Evolutionary conservation across 2,888 invertebrate species (phyloP), one percentile per base, ranked within the genome.

Genomic region (Eledone cirrhosa): DNA sequence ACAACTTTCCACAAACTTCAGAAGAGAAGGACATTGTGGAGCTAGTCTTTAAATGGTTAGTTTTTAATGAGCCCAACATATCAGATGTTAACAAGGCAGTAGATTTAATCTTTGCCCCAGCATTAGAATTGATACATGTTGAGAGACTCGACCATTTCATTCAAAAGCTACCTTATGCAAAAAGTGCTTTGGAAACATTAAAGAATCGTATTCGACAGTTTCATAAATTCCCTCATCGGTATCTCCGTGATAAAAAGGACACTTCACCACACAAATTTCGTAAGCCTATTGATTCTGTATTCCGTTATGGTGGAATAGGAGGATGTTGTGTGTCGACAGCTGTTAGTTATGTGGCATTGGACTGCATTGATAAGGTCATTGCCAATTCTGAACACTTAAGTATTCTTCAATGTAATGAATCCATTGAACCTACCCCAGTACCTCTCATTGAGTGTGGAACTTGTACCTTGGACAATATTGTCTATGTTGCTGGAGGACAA

Each of bases 401-500:
- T 72, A 72, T 72, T 33, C 72, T 72, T 33, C 72, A 72, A n/a
- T 72, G 72, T 72, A 29, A 72, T 19, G 72, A 72, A 31, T 72
- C 72, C n/a, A 72, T 72, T 41, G 72, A 72, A 41, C 33, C 72
- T 24, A 41, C 72, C 14, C 72, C 72, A 22, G 72, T 72, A 29
- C 72, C 72, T 72, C 72, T 72, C 24, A 72, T 72, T 72, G 79
- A 79, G 72, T 79, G 77, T 69, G 63, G 77, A 41, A 69, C 77
- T n/a, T 76, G 77, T 41, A 77, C 27, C 19, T 24, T 53, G 27
- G 77, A 53, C 24, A 65, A 77, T 19, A 69, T 48, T 4, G 48
- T 79, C 69, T 79, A 79, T 53, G 77, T 79, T 31, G 77, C 48
- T 48, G 79, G 79, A 14, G 79, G 79, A 19, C 79, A 79, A 53